These are phyloP conservation scores for Balearica regulorum DNA, from an alignment of 2,797 vertebrate genomes.

Conservation along the genomic window DNA sequence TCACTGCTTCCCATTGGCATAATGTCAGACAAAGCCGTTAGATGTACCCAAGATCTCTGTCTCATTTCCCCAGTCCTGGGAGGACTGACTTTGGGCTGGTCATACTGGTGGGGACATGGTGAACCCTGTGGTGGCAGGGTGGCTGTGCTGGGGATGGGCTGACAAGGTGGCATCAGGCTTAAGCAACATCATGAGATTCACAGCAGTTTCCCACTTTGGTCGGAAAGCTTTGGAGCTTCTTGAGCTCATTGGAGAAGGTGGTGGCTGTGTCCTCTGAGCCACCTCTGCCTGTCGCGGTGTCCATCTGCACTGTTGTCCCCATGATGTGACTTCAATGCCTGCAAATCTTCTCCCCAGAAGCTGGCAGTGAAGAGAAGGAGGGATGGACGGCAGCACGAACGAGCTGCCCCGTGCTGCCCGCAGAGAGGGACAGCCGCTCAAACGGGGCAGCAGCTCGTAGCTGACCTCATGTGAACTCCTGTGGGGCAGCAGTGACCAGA, in stretches of 20 bases:
- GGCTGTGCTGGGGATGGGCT: not conserved
- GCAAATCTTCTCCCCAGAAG: not conserved
- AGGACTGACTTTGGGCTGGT: not conserved
- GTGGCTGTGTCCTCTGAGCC: not conserved
- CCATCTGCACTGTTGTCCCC: not conserved
- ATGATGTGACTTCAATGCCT: not conserved
- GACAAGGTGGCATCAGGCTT: not conserved
- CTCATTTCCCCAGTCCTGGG: not conserved
- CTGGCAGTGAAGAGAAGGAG: not conserved
- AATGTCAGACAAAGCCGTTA: not conserved
- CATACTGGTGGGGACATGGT: accelerated
- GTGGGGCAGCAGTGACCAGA: not conserved
- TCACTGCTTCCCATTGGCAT: not conserved
- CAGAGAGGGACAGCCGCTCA: accelerated
- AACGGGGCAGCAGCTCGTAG: not conserved
- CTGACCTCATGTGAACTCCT: not conserved
- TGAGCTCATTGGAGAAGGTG: not conserved
- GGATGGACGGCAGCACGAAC: not conserved
- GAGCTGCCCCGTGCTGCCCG: not conserved
- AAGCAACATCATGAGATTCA: not conserved
- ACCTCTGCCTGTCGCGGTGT: not conserved
- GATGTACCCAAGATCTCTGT: not conserved
- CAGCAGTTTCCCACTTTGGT: not conserved
- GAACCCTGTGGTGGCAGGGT: not conserved
- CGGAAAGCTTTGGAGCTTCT: not conserved